Conservation (phyloP, 2,888 invertebrate genomes). For the Leptinotarsa rubiginosa region DNA sequence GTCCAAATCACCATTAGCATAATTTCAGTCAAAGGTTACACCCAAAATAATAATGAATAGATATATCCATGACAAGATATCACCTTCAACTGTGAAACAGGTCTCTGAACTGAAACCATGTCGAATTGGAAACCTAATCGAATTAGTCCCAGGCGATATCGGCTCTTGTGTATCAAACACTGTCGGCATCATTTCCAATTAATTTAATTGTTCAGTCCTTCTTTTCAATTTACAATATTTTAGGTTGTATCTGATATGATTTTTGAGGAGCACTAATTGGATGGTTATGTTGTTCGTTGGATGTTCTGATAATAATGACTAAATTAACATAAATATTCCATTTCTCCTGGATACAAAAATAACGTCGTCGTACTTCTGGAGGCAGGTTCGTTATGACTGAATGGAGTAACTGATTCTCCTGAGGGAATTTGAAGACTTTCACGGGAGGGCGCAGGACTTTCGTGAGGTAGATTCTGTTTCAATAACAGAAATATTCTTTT, state of each 20-base stretch:
- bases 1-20: constrained; percentile 16
- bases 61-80: constrained; percentile 4
- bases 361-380: too few species aligned
- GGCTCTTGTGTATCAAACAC: constrained; percentile 15
- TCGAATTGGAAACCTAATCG: constrained; percentile 18
- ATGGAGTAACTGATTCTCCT: too few species aligned
- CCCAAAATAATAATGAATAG: constrained; percentile 11
- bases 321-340: not conserved
- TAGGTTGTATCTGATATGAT: constrained; percentile 7
- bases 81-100: not conserved
- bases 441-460: too few species aligned
- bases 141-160: constrained; percentile 17
- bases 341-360: too few species aligned
- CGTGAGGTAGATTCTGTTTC: too few species aligned
- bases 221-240: not conserved
- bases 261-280: constrained; percentile 1
- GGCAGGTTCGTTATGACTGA: too few species aligned
- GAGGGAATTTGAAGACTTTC: too few species aligned
- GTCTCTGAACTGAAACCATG: constrained; percentile 1
- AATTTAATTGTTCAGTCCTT: constrained; percentile 6
- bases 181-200: constrained; percentile 9
- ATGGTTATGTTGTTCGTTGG: constrained; percentile 2
- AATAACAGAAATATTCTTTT: too few species aligned
- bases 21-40: not conserved
- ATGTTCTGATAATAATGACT: constrained; percentile 3